Percentiles rank a stretch among this genome's conserved stretches.
Conservation (phyloP, 2,888 invertebrate genomes). For the Limenitis arthemis region DNA sequence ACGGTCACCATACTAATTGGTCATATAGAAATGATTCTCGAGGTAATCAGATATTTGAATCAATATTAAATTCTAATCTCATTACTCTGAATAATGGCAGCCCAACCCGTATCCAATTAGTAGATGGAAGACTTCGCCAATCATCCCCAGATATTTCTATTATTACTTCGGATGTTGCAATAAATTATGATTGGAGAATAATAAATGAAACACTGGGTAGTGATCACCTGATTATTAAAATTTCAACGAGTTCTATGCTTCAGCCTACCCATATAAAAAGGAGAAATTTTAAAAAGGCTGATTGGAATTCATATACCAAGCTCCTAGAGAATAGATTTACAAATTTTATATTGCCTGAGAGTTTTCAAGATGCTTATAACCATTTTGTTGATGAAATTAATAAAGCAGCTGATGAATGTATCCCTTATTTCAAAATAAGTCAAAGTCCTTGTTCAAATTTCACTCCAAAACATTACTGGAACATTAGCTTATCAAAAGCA, state of each 20-base stretch:
- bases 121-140: not conserved
- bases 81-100: not conserved
- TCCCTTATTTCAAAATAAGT: not conserved
- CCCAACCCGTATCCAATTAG: not conserved
- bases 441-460: not conserved
- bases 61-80: not conserved
- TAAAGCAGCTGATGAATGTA: not conserved
- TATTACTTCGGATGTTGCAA: too few species aligned
- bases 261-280: too few species aligned
- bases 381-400: not conserved
- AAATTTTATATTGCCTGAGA: too few species aligned
- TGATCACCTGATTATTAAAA: slow-evolving; percentile 2
- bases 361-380: not conserved
- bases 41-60: not conserved
- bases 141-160: not conserved
- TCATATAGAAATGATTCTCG: not conserved
- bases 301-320: too few species aligned
- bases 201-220: not conserved
- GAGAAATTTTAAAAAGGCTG: too few species aligned
- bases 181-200: not conserved
- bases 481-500: not conserved
- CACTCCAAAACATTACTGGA: slow-evolving; percentile 2
- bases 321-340: too few species aligned
- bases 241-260: not conserved
- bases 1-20: slow-evolving; percentile 3